These are phyloP conservation scores for Squalus acanthias DNA, from an alignment of 2,797 vertebrate genomes.

Conservation along the genomic window DNA sequence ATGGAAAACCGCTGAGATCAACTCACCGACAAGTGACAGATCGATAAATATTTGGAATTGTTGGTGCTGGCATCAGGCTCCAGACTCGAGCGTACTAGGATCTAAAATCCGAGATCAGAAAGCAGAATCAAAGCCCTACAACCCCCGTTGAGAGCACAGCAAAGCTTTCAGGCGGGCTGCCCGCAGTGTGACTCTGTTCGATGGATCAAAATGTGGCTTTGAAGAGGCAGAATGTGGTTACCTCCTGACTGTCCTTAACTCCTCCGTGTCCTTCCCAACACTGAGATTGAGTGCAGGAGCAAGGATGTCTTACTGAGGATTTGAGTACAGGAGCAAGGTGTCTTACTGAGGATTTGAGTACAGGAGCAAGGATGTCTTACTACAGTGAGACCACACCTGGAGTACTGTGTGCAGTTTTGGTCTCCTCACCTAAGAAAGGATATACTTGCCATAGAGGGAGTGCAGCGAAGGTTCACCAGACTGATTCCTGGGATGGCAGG, in stretches of 20 bases:
- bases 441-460: too few relatives aligned
- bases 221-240: background rate
- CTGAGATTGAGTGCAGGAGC: background rate
- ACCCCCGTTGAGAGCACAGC: background rate
- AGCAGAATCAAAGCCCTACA: background rate
- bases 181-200: background rate
- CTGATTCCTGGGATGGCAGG: too few relatives aligned
- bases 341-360: too few relatives aligned
- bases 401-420: too few relatives aligned
- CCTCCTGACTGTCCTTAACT: background rate
- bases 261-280: background rate
- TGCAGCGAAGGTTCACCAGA: too few relatives aligned
- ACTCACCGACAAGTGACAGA: background rate
- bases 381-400: too few relatives aligned
- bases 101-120: background rate
- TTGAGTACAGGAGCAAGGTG: too few relatives aligned
- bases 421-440: too few relatives aligned
- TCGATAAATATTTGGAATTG: background rate
- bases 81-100: background rate
- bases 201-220: background rate
- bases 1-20: background rate
- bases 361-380: too few relatives aligned
- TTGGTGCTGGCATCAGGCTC: background rate
- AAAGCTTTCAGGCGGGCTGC: background rate
- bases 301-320: too few relatives aligned